A percentile compares a stretch with the other conserved stretches of the same genome.
Conservation (phyloP, 2,113 vertebrate species). For the Strigops habroptila region DNA sequence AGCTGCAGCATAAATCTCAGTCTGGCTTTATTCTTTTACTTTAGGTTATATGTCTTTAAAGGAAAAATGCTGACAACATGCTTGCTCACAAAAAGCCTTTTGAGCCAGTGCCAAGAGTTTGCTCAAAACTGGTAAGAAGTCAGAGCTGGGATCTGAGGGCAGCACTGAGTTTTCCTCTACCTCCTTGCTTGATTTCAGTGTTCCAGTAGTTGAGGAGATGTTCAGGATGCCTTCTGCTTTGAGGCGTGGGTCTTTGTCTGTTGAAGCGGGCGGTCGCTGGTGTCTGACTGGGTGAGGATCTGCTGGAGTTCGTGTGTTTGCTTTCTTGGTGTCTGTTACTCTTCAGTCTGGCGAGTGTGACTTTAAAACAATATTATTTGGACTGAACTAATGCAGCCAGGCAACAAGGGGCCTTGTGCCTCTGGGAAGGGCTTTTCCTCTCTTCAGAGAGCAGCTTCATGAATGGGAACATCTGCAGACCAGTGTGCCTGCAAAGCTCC, state of each 20-base stretch:
- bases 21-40: conserved; percentile 41
- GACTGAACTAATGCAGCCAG: conserved; percentile 17
- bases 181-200: background rate
- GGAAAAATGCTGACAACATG: conserved; percentile 38
- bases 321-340: background rate
- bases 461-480: background rate
- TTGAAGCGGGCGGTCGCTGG: background rate
- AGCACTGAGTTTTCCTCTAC: background rate
- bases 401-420: conserved; percentile 19
- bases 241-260: background rate
- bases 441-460: background rate
- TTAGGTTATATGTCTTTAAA: conserved; percentile 31
- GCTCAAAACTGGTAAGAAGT: conserved; percentile 19
- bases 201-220: background rate
- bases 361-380: conserved; percentile 31
- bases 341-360: background rate
- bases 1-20: conserved; percentile 26
- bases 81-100: conserved; percentile 35
- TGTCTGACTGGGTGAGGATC: background rate
- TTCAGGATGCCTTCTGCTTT: background rate
- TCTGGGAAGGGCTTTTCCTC: background rate
- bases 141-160: background rate
- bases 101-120: conserved; percentile 28
- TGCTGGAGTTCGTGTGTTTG: background rate
- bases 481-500: background rate